Evolutionary conservation across 2,113 vertebrate genomes (phyloP).

Genomic region (Chitala chitala): DNA sequence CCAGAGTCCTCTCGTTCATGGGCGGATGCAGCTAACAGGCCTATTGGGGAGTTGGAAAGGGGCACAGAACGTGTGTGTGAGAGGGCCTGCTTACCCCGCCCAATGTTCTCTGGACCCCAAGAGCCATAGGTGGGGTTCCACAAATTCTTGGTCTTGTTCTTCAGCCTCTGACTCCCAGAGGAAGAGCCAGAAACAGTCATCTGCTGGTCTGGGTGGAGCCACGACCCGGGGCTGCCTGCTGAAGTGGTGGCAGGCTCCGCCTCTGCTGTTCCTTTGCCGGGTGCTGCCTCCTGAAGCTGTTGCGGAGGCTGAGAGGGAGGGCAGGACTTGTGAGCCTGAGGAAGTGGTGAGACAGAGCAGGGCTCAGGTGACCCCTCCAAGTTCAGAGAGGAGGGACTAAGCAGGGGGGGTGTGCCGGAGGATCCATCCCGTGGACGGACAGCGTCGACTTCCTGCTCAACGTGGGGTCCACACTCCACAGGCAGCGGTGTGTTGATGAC

Average conservation of each 20-base stretch:
- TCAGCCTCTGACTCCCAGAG: conserved; percentile 65
- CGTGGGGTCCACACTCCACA: conserved; percentile 63
- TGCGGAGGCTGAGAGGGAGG: conserved; percentile 51
- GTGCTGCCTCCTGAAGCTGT: conserved; percentile 61
- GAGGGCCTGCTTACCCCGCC: conserved; percentile 55
- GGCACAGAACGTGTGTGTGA: conserved; percentile 66
- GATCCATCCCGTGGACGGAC: conserved; percentile 64
- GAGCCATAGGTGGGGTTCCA: conserved; percentile 90
- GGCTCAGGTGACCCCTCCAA: conserved; percentile 47
- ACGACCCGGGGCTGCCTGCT: conserved; percentile 8
- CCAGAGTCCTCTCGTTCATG: conserved; percentile 59
- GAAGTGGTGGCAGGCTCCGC: conserved; percentile 45
- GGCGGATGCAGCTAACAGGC: conserved; percentile 26
- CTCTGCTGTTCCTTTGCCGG: conserved; percentile 60
- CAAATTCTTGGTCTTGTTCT: conserved; percentile 84
- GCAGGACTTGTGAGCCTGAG: conserved; percentile 51
- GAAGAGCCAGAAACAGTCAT: conserved; percentile 61
- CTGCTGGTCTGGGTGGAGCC: conserved; percentile 48
- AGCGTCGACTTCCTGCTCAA: conserved; percentile 68
- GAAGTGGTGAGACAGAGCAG: conserved; percentile 28
- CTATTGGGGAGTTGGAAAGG: conserved; percentile 41
- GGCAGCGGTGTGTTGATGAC: conserved; percentile 83
- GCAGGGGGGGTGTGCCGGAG: conserved; percentile 62
- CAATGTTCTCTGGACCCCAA: conserved; percentile 75
- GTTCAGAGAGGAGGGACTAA: conserved; percentile 54